Conservation (phyloP, 1,140 invertebrate species). For the Saccostrea cuccullata region DNA sequence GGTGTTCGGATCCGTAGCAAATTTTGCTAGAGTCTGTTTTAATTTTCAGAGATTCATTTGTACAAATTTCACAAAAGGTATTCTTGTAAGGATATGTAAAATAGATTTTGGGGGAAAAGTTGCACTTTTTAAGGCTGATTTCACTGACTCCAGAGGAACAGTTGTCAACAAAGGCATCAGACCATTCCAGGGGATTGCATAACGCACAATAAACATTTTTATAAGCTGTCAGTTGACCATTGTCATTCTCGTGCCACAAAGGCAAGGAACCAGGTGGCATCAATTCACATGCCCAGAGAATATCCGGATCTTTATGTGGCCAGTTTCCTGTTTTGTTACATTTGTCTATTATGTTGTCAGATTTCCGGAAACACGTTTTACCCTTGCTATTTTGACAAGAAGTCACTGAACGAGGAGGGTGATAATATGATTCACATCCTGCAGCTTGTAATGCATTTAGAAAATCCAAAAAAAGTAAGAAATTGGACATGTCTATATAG, state of each 20-base stretch:
- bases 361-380: background rate
- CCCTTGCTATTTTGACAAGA: background rate
- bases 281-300: background rate
- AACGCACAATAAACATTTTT: background rate
- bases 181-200: background rate
- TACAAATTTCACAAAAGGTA: background rate
- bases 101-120: background rate
- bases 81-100: background rate
- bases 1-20: background rate
- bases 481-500: background rate
- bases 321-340: background rate
- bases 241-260: background rate
- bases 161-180: background rate
- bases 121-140: background rate
- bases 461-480: background rate
- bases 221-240: background rate
- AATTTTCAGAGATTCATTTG: background rate
- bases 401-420: background rate
- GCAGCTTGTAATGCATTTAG: background rate
- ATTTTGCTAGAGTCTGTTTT: background rate
- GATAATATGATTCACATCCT: background rate
- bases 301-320: background rate
- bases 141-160: background rate
- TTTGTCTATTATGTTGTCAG: background rate
- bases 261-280: background rate